These are phyloP conservation scores for Loris lydekkerianus DNA, from an alignment of 2,797 vertebrate species.

Conservation along the genomic window DNA sequence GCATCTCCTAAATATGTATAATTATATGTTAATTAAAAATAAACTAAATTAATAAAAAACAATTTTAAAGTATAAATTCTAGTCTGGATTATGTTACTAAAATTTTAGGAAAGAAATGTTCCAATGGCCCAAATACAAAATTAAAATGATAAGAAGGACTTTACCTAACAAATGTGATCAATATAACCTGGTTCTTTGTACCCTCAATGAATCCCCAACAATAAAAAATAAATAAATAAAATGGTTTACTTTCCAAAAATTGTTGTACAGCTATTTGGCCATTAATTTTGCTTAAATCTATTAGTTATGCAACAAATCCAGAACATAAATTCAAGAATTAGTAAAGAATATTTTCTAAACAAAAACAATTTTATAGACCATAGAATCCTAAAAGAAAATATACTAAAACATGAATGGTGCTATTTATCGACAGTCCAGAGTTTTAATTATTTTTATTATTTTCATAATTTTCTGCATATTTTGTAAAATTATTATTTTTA, in stretches of 20 bases:
- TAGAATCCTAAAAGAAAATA: constrained; percentile 30
- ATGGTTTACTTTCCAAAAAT: background rate
- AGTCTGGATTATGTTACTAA: background rate
- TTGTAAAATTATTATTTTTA: constrained; percentile 32
- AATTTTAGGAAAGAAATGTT: constrained; percentile 59
- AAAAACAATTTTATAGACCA: constrained; percentile 46
- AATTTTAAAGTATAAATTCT: constrained; percentile 6
- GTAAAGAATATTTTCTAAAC: constrained; percentile 37
- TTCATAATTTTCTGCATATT: background rate
- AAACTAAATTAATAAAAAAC: background rate
- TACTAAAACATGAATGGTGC: background rate
- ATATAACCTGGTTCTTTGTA: no score
- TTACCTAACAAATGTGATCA: no score
- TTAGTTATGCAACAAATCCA: background rate
- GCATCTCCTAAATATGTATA: background rate
- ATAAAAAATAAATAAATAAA: background rate
- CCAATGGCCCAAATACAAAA: constrained; percentile 42
- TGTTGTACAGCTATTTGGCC: background rate
- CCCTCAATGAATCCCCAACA: no score
- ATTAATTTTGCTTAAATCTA: constrained; percentile 45
- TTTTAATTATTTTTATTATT: constrained; percentile 20
- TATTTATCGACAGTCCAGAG: background rate
- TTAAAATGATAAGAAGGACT: background rate
- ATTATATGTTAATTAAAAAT: background rate
- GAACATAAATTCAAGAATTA: constrained; percentile 35